Evolutionary conservation across 1,140 invertebrate genomes (phyloP).

Genomic region (Rhagoletis pomonella): DNA sequence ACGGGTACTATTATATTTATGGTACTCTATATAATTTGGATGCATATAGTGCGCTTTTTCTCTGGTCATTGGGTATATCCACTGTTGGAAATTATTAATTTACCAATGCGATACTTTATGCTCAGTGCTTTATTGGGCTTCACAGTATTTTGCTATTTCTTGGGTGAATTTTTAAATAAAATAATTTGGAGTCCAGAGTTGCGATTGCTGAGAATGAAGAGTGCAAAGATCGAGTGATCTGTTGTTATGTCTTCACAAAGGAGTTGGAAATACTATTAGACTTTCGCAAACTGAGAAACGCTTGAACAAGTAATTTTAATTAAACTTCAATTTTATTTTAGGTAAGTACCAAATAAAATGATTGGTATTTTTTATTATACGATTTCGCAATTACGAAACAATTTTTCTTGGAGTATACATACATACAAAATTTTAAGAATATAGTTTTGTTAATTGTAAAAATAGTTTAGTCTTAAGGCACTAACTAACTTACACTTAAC

Average conservation of each 20-base stretch:
- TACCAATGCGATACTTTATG: constrained; percentile 65
- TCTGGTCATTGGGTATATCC: constrained; percentile 69
- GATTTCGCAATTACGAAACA: too few relatives aligned
- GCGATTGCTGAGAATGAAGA: not conserved
- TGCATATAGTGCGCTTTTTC: constrained; percentile 68
- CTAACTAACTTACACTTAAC: not conserved
- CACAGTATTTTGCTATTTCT: constrained; percentile 64
- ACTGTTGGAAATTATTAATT: constrained; percentile 62
- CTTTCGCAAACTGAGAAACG: too few relatives aligned
- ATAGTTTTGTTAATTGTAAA: not conserved
- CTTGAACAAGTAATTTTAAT: too few relatives aligned
- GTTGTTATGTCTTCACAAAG: too few relatives aligned
- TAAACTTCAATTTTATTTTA: too few relatives aligned
- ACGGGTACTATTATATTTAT: constrained; percentile 64
- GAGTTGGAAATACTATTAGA: too few relatives aligned
- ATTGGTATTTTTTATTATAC: too few relatives aligned
- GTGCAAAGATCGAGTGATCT: not conserved
- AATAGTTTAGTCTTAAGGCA: not conserved
- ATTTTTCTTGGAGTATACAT: too few relatives aligned
- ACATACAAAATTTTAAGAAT: not conserved
- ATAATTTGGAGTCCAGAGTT: constrained; percentile 62
- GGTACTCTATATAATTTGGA: constrained; percentile 68
- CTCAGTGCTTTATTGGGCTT: constrained; percentile 62
- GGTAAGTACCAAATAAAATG: too few relatives aligned
- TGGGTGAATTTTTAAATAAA: constrained; percentile 64